Conservation (phyloP, 92 coral and sea anemone species). For the Zoanthus sociatus region DNA sequence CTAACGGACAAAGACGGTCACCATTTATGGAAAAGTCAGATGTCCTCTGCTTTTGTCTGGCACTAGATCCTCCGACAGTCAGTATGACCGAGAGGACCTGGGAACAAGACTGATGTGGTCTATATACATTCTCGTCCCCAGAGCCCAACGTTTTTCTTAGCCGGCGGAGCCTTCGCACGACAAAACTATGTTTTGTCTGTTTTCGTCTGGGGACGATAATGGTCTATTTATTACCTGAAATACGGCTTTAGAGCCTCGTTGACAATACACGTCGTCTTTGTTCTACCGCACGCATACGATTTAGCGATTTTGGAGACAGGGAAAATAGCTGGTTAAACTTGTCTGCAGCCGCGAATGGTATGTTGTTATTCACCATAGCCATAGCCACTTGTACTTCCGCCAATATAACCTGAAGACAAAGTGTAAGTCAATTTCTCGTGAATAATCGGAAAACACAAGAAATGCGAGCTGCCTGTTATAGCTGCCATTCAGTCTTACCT, state of each 20-base stretch:
- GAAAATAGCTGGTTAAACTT: slow-evolving; percentile 50
- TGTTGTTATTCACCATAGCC: slow-evolving; percentile 46
- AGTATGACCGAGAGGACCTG: too few relatives aligned
- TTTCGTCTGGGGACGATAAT: not conserved
- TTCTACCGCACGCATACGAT: slow-evolving; percentile 54
- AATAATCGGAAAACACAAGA: not conserved
- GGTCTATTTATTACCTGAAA: slow-evolving; percentile 45
- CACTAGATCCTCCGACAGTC: too few relatives aligned
- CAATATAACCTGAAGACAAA: slow-evolving; percentile 41
- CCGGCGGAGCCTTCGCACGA: too few relatives aligned
- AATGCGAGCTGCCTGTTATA: not conserved
- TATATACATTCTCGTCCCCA: too few relatives aligned
- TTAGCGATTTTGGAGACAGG: slow-evolving; percentile 55
- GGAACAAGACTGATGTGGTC: too few relatives aligned
- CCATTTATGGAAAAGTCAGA: too few relatives aligned
- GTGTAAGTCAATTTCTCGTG: slow-evolving; percentile 4
- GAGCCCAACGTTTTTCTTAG: too few relatives aligned
- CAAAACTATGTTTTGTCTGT: too few relatives aligned
- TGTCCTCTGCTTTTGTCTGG: too few relatives aligned
- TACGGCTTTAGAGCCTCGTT: slow-evolving; percentile 1
- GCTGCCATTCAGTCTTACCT: slow-evolving; percentile 2
- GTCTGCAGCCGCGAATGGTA: slow-evolving; percentile 62
- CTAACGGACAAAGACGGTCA: too few relatives aligned
- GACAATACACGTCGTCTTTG: slow-evolving; percentile 64
- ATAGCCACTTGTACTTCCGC: slow-evolving; percentile 56